Evolutionary conservation across 1,140 invertebrate genomes (phyloP).

Genomic region (Zaprionus ornatus): DNA sequence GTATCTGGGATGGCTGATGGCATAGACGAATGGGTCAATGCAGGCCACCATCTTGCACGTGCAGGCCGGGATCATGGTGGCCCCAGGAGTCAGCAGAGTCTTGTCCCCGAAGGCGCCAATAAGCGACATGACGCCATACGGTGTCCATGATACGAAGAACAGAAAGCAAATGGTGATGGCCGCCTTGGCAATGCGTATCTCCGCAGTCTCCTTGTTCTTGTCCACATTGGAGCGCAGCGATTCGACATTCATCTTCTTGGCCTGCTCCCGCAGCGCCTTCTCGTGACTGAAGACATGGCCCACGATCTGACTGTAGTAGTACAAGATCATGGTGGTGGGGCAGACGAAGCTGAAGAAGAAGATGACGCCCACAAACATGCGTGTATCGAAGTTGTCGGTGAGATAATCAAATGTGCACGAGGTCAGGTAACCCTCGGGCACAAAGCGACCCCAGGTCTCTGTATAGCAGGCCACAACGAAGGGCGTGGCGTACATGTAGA

Average conservation of each 20-base stretch:
- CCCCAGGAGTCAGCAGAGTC: slow-evolving; percentile 90
- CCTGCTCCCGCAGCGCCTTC: slow-evolving; percentile 91
- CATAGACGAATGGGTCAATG: slow-evolving; percentile 94
- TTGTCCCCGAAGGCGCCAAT: slow-evolving; percentile 94
- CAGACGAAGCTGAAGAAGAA: slow-evolving; percentile 92
- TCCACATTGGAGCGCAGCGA: slow-evolving; percentile 91
- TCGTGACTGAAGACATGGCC: slow-evolving; percentile 93
- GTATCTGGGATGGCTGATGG: slow-evolving; percentile 95
- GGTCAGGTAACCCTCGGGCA: slow-evolving; percentile 93
- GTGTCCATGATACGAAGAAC: slow-evolving; percentile 93
- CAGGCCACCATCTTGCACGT: slow-evolving; percentile 93
- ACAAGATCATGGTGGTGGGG: slow-evolving; percentile 91
- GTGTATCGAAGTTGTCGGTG: slow-evolving; percentile 89
- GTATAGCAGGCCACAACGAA: slow-evolving; percentile 91
- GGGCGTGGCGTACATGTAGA: slow-evolving; percentile 91
- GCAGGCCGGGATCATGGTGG: slow-evolving; percentile 94
- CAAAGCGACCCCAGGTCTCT: slow-evolving; percentile 92
- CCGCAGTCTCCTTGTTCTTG: slow-evolving; percentile 88
- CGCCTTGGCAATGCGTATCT: slow-evolving; percentile 93
- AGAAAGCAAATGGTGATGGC: slow-evolving; percentile 93
- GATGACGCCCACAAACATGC: slow-evolving; percentile 89
- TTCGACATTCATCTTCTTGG: slow-evolving; percentile 96
- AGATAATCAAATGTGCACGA: slow-evolving; percentile 93
- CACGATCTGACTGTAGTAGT: slow-evolving; percentile 94
- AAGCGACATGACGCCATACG: slow-evolving; percentile 89